A percentile compares a stretch with the other conserved stretches of the same genome.
These are phyloP conservation scores for Lepidocyrtoides sp. DNA, from an alignment of 2,888 invertebrate genomes.

Conservation along the genomic window DNA sequence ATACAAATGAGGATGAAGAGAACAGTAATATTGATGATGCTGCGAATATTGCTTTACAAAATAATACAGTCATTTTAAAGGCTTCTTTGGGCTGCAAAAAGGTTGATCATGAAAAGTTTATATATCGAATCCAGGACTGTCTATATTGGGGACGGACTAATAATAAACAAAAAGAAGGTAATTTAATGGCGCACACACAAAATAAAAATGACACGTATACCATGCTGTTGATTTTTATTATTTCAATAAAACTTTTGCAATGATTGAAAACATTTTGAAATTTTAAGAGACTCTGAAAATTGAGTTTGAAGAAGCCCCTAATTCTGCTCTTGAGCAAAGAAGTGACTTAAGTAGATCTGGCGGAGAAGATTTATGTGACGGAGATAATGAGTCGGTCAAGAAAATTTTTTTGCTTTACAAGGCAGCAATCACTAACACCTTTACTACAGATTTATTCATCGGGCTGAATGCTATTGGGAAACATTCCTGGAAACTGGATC, in stretches of 20 bases:
- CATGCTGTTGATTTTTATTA: no score
- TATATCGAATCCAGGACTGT: constrained; percentile 66
- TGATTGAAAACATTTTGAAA: no score
- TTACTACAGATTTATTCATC: constrained; percentile 25
- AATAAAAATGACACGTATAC: no score
- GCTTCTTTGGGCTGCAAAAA: constrained; percentile 60
- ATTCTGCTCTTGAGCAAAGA: background rate
- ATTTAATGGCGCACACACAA: no score
- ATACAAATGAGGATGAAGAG: background rate
- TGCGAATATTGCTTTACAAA: no score
- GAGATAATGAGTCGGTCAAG: constrained; percentile 39
- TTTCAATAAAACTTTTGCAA: no score
- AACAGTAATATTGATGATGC: background rate
- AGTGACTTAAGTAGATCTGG: background rate
- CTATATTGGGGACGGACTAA: constrained; percentile 39
- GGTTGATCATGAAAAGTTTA: constrained; percentile 4
- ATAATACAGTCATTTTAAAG: background rate
- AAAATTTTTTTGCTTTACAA: constrained; percentile 59
- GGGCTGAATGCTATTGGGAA: constrained; percentile 39
- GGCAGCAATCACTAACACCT: constrained; percentile 15
- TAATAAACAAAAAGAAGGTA: background rate
- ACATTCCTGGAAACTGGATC: constrained; percentile 68
- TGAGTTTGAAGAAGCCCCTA: background rate
- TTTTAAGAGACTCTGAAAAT: no score
- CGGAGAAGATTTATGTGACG: constrained; percentile 5